These are phyloP conservation scores for Luffia ferchaultella DNA, from an alignment of 2,888 invertebrate species.

Conservation along the genomic window DNA sequence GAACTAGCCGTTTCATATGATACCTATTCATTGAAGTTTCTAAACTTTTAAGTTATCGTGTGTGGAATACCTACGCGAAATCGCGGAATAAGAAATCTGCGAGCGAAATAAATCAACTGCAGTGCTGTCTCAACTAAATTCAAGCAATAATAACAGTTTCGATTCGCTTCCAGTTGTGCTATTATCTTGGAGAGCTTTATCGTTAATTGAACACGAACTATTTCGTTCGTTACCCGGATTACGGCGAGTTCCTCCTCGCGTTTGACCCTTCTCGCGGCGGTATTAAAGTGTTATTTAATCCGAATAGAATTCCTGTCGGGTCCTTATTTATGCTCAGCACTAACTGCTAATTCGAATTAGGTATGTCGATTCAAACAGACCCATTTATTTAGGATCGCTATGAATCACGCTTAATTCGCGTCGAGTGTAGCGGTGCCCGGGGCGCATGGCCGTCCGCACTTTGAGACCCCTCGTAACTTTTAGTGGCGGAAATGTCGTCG, in stretches of 20 bases:
- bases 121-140: too few relatives aligned
- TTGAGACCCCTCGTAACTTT: not conserved
- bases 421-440: slow-evolving; percentile 1
- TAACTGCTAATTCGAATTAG: slow-evolving; percentile 24
- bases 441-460: not conserved
- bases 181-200: slow-evolving; percentile 35
- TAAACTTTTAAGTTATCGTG: too few relatives aligned
- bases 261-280: slow-evolving; percentile 29
- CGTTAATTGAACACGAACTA: slow-evolving; percentile 44
- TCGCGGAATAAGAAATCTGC: too few relatives aligned
- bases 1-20: too few relatives aligned
- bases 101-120: too few relatives aligned
- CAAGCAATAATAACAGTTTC: slow-evolving; percentile 29
- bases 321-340: slow-evolving; percentile 29
- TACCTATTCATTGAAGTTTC: too few relatives aligned
- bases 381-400: slow-evolving; percentile 11
- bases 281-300: slow-evolving; percentile 36
- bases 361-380: slow-evolving; percentile 11
- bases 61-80: too few relatives aligned
- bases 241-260: slow-evolving; percentile 27
- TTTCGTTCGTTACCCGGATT: slow-evolving; percentile 39
- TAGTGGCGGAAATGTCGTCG: not conserved
- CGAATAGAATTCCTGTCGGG: slow-evolving; percentile 26
- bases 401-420: slow-evolving; percentile 13
- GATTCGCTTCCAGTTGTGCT: slow-evolving; percentile 29